These are phyloP conservation scores for Ecliptopera silaceata DNA, from an alignment of 2,888 invertebrate genomes.

Conservation along the genomic window DNA sequence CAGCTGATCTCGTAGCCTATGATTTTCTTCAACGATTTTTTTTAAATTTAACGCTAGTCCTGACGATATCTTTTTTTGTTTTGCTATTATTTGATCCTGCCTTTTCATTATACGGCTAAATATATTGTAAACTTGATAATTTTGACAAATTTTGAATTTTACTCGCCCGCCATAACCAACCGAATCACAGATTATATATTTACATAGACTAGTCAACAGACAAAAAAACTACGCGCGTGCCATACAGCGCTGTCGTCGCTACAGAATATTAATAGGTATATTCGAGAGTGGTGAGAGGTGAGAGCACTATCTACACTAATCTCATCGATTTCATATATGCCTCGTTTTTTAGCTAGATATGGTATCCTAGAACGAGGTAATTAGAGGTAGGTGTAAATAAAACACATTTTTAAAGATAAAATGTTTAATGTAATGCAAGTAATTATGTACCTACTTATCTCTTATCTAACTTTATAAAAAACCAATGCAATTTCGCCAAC, in stretches of 20 bases:
- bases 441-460: not conserved
- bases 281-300: no score
- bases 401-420: conserved; percentile 9
- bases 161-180: not conserved
- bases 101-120: conserved; percentile 42
- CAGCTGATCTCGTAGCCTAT: conserved; percentile 46
- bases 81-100: conserved; percentile 33
- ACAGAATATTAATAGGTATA: no score
- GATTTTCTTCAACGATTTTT: conserved; percentile 50
- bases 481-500: not conserved
- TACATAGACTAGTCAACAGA: no score
- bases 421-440: not conserved
- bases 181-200: no score
- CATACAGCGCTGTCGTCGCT: no score
- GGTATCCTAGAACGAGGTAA: no score
- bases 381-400: not conserved
- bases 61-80: conserved; percentile 24
- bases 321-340: no score
- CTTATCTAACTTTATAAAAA: not conserved
- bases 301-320: no score
- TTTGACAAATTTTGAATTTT: conserved; percentile 28
- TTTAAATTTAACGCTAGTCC: conserved; percentile 34
- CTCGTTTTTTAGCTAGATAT: no score
- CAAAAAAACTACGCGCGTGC: no score
- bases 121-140: conserved; percentile 33